Evolutionary conservation across 2,113 vertebrate species (phyloP).

Genomic region (Chloebia gouldiae): DNA sequence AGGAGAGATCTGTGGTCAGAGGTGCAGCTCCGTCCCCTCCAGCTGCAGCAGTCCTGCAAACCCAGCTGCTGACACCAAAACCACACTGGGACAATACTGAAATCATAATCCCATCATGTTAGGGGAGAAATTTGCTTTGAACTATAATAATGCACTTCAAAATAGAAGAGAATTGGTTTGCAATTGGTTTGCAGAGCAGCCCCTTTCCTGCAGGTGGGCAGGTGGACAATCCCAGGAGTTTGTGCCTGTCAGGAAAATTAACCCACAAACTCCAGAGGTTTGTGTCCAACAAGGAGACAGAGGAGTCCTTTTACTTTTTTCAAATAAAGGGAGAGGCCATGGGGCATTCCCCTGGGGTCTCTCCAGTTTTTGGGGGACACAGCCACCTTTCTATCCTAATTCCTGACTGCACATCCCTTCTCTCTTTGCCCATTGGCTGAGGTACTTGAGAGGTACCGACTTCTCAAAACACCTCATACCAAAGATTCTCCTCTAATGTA

Average conservation of each 20-base stretch:
- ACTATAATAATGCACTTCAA: neutral
- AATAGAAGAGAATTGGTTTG: neutral
- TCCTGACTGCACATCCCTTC: neutral
- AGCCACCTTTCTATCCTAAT: neutral
- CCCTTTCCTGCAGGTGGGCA: neutral
- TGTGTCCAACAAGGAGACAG: neutral
- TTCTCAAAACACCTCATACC: neutral
- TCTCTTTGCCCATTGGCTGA: neutral
- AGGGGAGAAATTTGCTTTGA: neutral
- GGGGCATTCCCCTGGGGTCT: neutral
- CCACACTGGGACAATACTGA: neutral
- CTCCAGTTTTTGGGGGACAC: neutral
- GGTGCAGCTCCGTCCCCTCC: fast-evolving
- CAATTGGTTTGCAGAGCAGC: neutral
- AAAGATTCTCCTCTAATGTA: neutral
- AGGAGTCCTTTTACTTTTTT: neutral
- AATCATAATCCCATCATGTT: neutral
- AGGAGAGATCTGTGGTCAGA: too few relatives aligned
- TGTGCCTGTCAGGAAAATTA: neutral
- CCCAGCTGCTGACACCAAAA: neutral
- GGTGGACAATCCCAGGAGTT: neutral
- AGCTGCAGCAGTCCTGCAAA: neutral
- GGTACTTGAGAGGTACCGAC: neutral
- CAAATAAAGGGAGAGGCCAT: neutral
- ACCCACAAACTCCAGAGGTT: neutral